phyloP scores from a whole-genome alignment of 2,888 invertebrate genomes.

The Holacanthella duospinosa region DNA sequence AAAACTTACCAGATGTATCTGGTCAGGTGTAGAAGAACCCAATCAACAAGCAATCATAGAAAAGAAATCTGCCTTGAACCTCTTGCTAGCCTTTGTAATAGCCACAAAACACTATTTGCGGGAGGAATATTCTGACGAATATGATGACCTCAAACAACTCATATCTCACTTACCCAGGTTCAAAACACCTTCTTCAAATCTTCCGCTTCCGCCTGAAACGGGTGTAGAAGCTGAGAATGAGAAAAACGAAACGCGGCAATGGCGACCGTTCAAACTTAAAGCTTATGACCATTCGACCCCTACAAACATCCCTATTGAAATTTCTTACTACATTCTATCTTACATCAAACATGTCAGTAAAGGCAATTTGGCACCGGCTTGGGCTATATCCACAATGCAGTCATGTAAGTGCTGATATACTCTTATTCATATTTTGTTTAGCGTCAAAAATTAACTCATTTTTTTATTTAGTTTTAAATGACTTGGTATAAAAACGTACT shows the following conservation, averaged over 20 bases:
- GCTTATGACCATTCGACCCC: constrained; percentile 12
- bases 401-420: background rate
- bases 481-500: too few species aligned
- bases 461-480: too few species aligned
- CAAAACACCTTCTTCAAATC: constrained; percentile 28
- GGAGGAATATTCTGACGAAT: constrained; percentile 7
- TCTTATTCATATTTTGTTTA: too few species aligned
- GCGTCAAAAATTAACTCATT: too few species aligned
- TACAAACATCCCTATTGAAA: constrained; percentile 12
- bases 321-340: constrained; percentile 10
- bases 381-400: background rate
- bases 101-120: constrained; percentile 7
- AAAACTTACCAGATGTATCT: background rate
- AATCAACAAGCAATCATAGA: background rate
- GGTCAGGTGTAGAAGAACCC: background rate
- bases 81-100: background rate
- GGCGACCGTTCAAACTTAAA: background rate
- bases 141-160: background rate
- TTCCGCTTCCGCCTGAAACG: constrained; percentile 1
- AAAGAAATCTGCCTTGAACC: constrained; percentile 5
- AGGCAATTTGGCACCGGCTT: background rate
- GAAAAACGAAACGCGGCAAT: background rate
- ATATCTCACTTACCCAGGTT: constrained; percentile 30
- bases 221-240: background rate
- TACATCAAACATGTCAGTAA: constrained; percentile 1